Evolutionary conservation across 2,113 vertebrate genomes (phyloP).

Genomic region (Rattus norvegicus): GRCr8 NC_086020.1:48745501-48746000

Average conservation of each 20-base stretch:
- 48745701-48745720: neutral
- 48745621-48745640: neutral
- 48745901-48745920: neutral
- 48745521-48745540: neutral
- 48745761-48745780: neutral
- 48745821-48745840: neutral
- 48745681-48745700: neutral
- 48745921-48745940: neutral
- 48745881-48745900: neutral
- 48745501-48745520: too few species aligned
- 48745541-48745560: neutral
- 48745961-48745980: neutral
- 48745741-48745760: neutral
- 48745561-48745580: too few species aligned
- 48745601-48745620: neutral
- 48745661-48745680: neutral
- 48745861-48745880: neutral
- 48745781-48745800: neutral
- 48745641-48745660: too few species aligned
- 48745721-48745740: neutral
- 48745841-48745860: neutral
- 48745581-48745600: neutral
- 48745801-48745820: neutral
- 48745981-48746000: neutral
- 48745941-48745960: neutral